Percentiles rank a stretch among this genome's conserved stretches.
These are phyloP conservation scores for Thelaira solivaga DNA, from an alignment of 2,888 invertebrate species.

Conservation along the genomic window DNA sequence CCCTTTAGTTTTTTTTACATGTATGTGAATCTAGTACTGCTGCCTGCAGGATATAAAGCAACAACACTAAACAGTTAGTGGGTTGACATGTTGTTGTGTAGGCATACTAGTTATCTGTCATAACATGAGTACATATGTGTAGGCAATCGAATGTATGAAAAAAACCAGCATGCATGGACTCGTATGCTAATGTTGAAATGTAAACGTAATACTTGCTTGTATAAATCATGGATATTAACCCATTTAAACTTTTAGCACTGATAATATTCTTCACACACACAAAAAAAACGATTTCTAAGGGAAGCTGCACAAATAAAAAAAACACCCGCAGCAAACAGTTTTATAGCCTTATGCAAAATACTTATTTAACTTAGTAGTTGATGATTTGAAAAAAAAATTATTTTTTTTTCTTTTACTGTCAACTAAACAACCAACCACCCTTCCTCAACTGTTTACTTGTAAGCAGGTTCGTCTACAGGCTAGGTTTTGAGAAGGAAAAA, in stretches of 20 bases:
- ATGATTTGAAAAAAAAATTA: not conserved
- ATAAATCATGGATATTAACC: slow-evolving; percentile 60
- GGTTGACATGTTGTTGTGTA: not conserved
- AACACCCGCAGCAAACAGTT: slow-evolving; percentile 34
- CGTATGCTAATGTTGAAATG: slow-evolving; percentile 8
- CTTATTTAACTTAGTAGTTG: not conserved
- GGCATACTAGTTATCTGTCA: too few relatives aligned
- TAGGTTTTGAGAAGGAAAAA: too few relatives aligned
- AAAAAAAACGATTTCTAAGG: not conserved
- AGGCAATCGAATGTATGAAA: slow-evolving; percentile 23
- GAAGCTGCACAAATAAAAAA: slow-evolving; percentile 3
- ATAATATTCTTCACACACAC: not conserved
- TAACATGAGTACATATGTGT: slow-evolving; percentile 48
- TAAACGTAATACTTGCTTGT: not conserved
- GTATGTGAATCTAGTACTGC: too few relatives aligned
- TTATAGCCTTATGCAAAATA: slow-evolving; percentile 47
- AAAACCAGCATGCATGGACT: not conserved
- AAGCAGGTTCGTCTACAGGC: too few relatives aligned
- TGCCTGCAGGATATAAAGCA: too few relatives aligned
- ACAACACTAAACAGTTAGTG: not conserved
- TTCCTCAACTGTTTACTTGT: not conserved
- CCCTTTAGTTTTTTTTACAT: too few relatives aligned
- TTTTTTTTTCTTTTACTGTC: slow-evolving; percentile 29
- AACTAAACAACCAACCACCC: slow-evolving; percentile 29
- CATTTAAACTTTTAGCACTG: slow-evolving; percentile 43